These are phyloP conservation scores for Microplitis demolitor DNA, from an alignment of 1,140 invertebrate genomes.

Conservation along the genomic window DNA sequence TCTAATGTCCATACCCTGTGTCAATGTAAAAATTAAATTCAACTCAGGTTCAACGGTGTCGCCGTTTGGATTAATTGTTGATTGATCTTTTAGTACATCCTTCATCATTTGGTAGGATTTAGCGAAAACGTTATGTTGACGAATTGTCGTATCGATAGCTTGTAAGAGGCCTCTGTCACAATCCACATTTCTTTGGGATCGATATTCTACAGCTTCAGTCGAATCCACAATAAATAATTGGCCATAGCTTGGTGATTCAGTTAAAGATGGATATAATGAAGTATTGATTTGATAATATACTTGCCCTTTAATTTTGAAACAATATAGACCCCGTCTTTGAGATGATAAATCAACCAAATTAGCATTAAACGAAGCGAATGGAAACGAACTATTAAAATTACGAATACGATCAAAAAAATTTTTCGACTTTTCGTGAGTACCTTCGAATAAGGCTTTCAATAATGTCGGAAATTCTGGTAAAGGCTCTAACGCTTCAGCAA, in stretches of 20 bases:
- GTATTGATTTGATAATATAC: background rate
- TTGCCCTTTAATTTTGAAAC: too few species aligned
- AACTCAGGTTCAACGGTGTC: slow-evolving; percentile 7
- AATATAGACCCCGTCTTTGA: too few species aligned
- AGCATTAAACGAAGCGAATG: slow-evolving; percentile 20
- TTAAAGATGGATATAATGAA: background rate
- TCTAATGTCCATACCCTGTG: background rate
- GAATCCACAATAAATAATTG: slow-evolving; percentile 11
- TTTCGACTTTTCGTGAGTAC: slow-evolving; percentile 6
- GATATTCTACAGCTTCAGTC: background rate
- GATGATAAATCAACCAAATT: slow-evolving; percentile 7
- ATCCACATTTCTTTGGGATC: background rate
- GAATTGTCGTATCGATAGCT: slow-evolving; percentile 1
- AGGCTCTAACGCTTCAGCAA: background rate
- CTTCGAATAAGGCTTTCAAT: slow-evolving; percentile 3
- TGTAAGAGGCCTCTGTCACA: background rate
- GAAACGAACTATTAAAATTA: slow-evolving; percentile 7
- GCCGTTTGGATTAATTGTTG: background rate
- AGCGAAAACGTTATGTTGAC: background rate
- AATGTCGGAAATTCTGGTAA: background rate
- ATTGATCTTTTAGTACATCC: background rate
- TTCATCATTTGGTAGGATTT: slow-evolving; percentile 3
- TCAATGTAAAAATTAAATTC: slow-evolving; percentile 4
- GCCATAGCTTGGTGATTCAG: slow-evolving; percentile 1
- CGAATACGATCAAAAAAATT: slow-evolving; percentile 18